Percentiles rank a stretch among this genome's conserved stretches.
phyloP scores from a whole-genome alignment of 2,797 vertebrate species.

The Schizopygopsis pylzovi region DNA sequence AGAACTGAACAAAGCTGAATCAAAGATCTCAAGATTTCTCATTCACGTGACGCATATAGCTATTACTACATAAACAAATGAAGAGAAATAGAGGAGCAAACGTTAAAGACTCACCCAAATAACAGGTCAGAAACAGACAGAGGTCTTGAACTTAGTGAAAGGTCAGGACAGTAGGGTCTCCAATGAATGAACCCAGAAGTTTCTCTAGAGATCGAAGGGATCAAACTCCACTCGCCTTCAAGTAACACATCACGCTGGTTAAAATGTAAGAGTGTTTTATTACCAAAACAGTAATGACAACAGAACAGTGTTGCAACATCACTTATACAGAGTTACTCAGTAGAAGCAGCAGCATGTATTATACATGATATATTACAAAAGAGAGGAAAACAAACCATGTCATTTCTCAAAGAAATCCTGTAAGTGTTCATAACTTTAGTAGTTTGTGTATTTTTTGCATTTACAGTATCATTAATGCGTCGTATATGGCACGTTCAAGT shows the following conservation, averaged over 20 bases:
- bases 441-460: conserved; percentile 5
- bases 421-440: too few relatives aligned
- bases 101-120: conserved; percentile 18
- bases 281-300: conserved; percentile 56
- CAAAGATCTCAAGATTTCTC: neutral
- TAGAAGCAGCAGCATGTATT: conserved; percentile 40
- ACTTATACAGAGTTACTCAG: conserved; percentile 43
- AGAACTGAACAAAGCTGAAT: neutral
- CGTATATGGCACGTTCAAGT: neutral
- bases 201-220: conserved; percentile 47
- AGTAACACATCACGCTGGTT: conserved; percentile 63
- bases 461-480: neutral
- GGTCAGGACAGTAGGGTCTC: neutral
- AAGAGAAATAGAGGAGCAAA: neutral
- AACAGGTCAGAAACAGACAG: neutral
- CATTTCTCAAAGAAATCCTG: conserved; percentile 2
- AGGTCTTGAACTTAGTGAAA: neutral
- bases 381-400: conserved; percentile 9
- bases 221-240: conserved; percentile 75
- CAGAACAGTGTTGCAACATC: conserved; percentile 54
- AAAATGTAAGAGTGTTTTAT: conserved; percentile 76
- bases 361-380: conserved; percentile 26
- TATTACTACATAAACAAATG: neutral
- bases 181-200: conserved; percentile 6
- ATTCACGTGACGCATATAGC: neutral